Evolutionary conservation across 2,797 vertebrate species (phyloP).

Genomic region (Parauchenoglanis punctatus): DNA sequence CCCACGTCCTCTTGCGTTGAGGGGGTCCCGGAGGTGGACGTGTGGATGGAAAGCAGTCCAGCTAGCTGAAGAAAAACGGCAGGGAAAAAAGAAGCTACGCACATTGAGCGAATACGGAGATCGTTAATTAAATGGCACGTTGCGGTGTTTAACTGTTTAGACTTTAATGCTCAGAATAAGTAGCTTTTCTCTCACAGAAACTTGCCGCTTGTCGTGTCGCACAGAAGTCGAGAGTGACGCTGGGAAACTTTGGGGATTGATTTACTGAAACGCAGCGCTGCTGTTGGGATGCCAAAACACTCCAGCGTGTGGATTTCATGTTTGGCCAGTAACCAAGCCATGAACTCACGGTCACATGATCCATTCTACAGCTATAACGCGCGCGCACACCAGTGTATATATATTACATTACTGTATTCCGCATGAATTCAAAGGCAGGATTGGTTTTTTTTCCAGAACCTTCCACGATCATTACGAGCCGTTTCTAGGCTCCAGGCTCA

Average conservation of each 20-base stretch:
- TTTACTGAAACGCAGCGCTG: neutral
- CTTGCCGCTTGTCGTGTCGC: neutral
- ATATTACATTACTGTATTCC: neutral
- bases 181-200: too few species aligned
- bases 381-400: neutral
- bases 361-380: neutral
- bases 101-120: too few species aligned
- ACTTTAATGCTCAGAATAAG: too few species aligned
- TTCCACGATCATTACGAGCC: neutral
- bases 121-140: too few species aligned
- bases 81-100: too few species aligned
- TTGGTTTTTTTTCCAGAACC: neutral
- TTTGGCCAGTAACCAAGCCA: neutral
- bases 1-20: too few species aligned
- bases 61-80: too few species aligned
- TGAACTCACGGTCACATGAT: neutral
- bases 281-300: neutral
- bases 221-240: neutral
- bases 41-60: too few species aligned
- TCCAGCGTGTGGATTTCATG: slow-evolving; percentile 5
- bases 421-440: neutral
- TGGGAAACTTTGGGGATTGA: neutral
- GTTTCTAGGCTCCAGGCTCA: neutral
- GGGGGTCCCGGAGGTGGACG: too few species aligned
- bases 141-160: too few species aligned